These are phyloP conservation scores for Geothlypis trichas DNA, from an alignment of 2,113 vertebrate genomes.

Conservation along the genomic window DNA sequence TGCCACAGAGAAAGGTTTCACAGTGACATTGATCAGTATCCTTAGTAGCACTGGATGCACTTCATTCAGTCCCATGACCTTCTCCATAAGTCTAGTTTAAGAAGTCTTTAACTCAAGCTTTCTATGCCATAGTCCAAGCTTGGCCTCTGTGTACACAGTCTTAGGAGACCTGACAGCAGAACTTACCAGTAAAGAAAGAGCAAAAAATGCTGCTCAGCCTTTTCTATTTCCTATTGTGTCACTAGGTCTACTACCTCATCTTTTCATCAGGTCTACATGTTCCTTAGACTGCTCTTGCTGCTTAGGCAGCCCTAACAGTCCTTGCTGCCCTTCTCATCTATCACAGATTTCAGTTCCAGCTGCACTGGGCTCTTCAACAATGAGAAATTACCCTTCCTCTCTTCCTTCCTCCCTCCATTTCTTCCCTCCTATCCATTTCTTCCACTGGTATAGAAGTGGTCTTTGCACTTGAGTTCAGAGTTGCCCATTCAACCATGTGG, in stretches of 20 bases:
- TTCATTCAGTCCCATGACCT: background rate
- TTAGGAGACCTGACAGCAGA: background rate
- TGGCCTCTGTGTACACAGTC: background rate
- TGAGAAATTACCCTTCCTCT: background rate
- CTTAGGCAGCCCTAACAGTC: background rate
- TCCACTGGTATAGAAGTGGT: background rate
- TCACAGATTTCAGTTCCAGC: background rate
- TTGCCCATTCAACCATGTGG: background rate
- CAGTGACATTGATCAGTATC: background rate
- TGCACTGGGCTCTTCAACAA: background rate
- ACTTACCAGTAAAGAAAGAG: background rate
- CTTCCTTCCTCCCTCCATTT: background rate
- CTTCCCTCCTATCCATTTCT: background rate
- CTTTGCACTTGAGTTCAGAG: background rate
- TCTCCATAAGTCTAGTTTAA: background rate
- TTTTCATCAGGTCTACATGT: background rate
- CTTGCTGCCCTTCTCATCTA: background rate
- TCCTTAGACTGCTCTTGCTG: background rate
- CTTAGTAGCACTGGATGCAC: background rate
- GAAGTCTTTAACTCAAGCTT: background rate
- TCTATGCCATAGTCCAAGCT: background rate
- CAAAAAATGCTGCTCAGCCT: background rate
- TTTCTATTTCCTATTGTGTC: background rate
- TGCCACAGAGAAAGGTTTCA: background rate
- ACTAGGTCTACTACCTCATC: background rate